Evolutionary conservation across 64 coral and sea anemone genomes (phyloP).

Genomic region (Pachyseris speciosa): DNA sequence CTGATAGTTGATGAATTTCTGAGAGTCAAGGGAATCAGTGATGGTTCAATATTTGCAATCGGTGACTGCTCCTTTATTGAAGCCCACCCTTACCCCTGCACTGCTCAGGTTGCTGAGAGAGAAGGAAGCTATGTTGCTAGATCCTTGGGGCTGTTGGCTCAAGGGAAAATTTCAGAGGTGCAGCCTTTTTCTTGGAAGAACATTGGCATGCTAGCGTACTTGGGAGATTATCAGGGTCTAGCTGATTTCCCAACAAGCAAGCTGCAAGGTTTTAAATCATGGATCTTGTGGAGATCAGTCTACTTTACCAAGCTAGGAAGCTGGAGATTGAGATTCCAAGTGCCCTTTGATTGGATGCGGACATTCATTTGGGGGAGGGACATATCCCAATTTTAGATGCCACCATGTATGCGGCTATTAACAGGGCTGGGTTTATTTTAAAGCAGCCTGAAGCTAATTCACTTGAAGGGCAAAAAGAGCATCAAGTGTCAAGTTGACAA

Average conservation of each 20-base stretch:
- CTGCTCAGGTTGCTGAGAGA: constrained; percentile 94
- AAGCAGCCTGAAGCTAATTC: too few relatives aligned
- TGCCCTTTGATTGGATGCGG: constrained; percentile 97
- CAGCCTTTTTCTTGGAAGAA: constrained; percentile 91
- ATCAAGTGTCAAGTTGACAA: too few relatives aligned
- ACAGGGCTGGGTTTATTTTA: too few relatives aligned
- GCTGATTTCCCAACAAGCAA: constrained; percentile 97
- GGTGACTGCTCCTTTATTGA: constrained; percentile 95
- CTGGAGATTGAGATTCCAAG: constrained; percentile 92
- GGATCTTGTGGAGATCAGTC: constrained; percentile 96
- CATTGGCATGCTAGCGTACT: constrained; percentile 95
- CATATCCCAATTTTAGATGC: constrained; percentile 88
- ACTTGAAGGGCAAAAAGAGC: too few relatives aligned
- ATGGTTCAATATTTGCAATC: constrained; percentile 84
- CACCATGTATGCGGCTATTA: too few relatives aligned
- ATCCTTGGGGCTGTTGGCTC: constrained; percentile 47
- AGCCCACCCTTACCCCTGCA: constrained; percentile 75
- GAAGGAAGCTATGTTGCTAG: constrained; percentile 92
- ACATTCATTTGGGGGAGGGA: constrained; percentile 98
- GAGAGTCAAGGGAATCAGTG: constrained; percentile 73
- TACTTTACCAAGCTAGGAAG: constrained; percentile 96
- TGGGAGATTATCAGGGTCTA: constrained; percentile 92
- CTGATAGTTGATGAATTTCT: constrained; percentile 85
- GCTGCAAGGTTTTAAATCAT: constrained; percentile 95
- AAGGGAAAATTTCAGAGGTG: constrained; percentile 43